These are phyloP conservation scores for Panagrolaimus sp. DNA, from an alignment of 1,140 invertebrate species.

Conservation along the genomic window DNA sequence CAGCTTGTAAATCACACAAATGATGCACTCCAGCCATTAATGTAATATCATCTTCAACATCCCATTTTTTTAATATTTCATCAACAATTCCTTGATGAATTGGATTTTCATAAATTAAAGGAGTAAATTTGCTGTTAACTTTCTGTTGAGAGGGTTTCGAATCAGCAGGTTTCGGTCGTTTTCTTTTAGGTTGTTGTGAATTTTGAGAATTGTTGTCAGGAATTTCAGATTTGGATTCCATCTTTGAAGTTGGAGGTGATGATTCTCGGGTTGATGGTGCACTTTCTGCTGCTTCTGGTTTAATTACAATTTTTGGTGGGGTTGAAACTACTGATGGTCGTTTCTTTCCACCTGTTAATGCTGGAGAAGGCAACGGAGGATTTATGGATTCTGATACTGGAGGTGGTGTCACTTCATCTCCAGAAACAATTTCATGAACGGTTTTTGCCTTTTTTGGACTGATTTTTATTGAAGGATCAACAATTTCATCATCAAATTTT, in stretches of 20 bases:
- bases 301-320: not conserved
- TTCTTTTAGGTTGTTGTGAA: not conserved
- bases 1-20: constrained; percentile 1
- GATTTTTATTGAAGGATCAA: not conserved
- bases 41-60: constrained; percentile 9
- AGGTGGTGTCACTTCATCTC: not conserved
- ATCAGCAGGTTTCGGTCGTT: not conserved
- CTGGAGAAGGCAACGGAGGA: too few relatives aligned
- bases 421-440: not conserved
- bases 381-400: not conserved
- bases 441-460: not conserved
- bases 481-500: constrained; percentile 13
- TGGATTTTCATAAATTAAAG: not conserved
- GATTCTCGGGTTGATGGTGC: not conserved
- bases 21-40: not conserved
- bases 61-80: not conserved
- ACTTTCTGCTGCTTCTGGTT: not conserved
- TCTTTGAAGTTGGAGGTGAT: not conserved
- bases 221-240: not conserved
- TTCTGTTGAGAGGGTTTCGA: not conserved
- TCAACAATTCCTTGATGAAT: constrained; percentile 4
- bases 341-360: not conserved
- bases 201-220: not conserved
- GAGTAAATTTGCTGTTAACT: not conserved
- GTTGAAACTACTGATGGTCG: not conserved